These are phyloP conservation scores for Procambarus virginalis DNA, from an alignment of 1,140 invertebrate genomes.

Conservation along the genomic window DNA sequence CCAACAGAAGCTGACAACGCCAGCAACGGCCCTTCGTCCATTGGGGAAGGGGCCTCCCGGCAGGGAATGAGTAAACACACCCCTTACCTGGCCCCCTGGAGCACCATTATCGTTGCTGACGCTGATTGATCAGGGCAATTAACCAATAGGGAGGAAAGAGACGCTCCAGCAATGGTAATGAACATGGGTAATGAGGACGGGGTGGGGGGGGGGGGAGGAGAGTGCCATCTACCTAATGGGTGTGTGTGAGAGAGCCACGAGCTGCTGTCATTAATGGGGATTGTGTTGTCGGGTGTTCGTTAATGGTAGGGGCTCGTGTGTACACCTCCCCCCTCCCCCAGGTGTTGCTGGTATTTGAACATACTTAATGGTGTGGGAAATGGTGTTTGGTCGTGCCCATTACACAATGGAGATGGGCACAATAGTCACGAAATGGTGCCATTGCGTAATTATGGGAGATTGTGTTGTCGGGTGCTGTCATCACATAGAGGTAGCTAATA, in stretches of 20 bases:
- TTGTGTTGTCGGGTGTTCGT: background rate
- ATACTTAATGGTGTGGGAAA: too few relatives aligned
- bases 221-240: slow-evolving; percentile 25
- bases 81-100: slow-evolving; percentile 19
- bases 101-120: slow-evolving; percentile 24
- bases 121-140: slow-evolving; percentile 49
- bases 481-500: too few relatives aligned
- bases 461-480: too few relatives aligned
- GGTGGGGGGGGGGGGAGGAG: background rate
- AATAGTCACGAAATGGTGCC: too few relatives aligned
- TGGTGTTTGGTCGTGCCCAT: too few relatives aligned
- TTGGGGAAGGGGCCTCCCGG: background rate
- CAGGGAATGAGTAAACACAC: background rate
- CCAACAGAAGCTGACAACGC: too few relatives aligned
- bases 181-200: slow-evolving; percentile 48
- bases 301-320: background rate
- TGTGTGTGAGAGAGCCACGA: background rate
- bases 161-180: slow-evolving; percentile 49
- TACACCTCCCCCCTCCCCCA: background rate
- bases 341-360: background rate
- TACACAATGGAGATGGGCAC: too few relatives aligned
- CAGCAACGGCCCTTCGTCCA: too few relatives aligned
- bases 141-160: slow-evolving; percentile 50
- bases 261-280: background rate
- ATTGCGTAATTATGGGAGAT: too few relatives aligned